Evolutionary conservation across 53 echinoderm and acorn worm species (phyloP).

Genomic region (Antedon mediterranea): DNA sequence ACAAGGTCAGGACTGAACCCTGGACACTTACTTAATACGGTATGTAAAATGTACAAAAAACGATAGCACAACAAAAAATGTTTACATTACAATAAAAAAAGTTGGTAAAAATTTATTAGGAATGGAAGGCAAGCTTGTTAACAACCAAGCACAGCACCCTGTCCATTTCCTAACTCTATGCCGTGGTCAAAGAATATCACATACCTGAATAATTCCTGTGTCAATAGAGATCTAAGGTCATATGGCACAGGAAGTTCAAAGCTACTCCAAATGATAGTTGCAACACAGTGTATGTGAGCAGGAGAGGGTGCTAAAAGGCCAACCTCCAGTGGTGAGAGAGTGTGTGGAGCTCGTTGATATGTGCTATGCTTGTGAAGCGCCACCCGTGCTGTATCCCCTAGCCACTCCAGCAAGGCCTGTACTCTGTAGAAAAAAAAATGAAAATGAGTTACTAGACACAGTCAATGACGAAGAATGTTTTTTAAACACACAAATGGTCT

Average conservation of each 20-base stretch:
- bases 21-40: too few species aligned
- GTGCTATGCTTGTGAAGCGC: conserved; percentile 80
- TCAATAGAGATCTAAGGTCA: conserved; percentile 46
- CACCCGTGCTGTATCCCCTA: conserved; percentile 92
- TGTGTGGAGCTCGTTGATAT: conserved; percentile 52
- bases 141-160: too few species aligned
- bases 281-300: conserved; percentile 72
- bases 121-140: too few species aligned
- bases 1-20: too few species aligned
- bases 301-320: conserved; percentile 76
- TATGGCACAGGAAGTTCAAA: conserved; percentile 36
- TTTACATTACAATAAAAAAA: too few species aligned
- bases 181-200: neutral
- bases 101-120: too few species aligned
- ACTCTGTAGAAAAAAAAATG: conserved; percentile 31
- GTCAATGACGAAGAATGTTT: too few species aligned
- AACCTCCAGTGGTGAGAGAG: conserved; percentile 76
- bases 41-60: too few species aligned
- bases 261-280: conserved; percentile 78
- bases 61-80: too few species aligned
- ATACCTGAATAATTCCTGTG: conserved; percentile 93
- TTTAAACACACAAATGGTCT: too few species aligned
- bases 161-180: too few species aligned
- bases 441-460: too few species aligned
- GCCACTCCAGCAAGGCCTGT: conserved; percentile 82